phyloP scores from a whole-genome alignment of 2,797 vertebrate genomes.

The Tinamus major region DNA sequence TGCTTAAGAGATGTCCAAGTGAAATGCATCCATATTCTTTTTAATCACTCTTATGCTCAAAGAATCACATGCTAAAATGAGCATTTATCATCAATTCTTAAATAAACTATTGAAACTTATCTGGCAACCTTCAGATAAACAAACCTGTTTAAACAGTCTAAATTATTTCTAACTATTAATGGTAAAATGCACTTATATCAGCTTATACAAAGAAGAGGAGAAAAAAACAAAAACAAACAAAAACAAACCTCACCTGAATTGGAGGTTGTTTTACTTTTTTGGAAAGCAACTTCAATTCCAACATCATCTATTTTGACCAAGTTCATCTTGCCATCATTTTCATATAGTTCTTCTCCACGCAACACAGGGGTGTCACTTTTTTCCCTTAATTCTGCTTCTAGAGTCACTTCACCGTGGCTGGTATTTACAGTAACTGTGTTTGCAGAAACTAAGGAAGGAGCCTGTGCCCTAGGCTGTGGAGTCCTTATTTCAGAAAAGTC shows the following conservation, averaged over 20 bases:
- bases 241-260: slow-evolving; percentile 68
- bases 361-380: background rate
- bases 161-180: background rate
- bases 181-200: background rate
- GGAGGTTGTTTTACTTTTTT: background rate
- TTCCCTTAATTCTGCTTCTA: background rate
- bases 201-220: background rate
- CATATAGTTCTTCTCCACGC: background rate
- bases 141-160: background rate
- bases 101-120: background rate
- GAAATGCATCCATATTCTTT: background rate
- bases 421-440: background rate
- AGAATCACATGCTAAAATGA: background rate
- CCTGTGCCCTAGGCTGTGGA: background rate
- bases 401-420: background rate
- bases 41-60: background rate
- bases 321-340: background rate
- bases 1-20: background rate
- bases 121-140: background rate
- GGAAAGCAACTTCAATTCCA: slow-evolving; percentile 20
- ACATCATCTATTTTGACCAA: background rate
- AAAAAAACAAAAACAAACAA: background rate
- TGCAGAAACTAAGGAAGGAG: background rate
- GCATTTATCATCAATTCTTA: background rate
- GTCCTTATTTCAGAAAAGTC: slow-evolving; percentile 9